phyloP scores from a whole-genome alignment of 2,888 invertebrate species.

The Troilus luridus region DNA sequence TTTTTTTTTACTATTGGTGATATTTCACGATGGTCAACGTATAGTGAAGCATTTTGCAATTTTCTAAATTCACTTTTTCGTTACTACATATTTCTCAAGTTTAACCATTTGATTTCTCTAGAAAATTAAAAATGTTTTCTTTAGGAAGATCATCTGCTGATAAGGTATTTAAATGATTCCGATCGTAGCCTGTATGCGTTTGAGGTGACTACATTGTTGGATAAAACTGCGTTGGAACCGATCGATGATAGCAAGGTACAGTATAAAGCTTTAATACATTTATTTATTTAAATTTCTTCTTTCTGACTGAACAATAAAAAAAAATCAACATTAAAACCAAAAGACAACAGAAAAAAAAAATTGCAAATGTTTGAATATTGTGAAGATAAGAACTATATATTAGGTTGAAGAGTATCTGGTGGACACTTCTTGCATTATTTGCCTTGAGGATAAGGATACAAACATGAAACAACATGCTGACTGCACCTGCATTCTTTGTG shows the following conservation, averaged over 20 bases:
- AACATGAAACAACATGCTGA: slow-evolving; percentile 73
- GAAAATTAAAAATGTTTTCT: slow-evolving; percentile 64
- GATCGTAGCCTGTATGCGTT: slow-evolving; percentile 70
- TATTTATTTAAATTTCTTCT: slow-evolving; percentile 47
- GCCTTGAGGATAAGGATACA: slow-evolving; percentile 74
- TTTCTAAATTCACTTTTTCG: slow-evolving; percentile 1
- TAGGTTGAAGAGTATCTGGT: slow-evolving; percentile 67
- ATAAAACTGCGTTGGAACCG: slow-evolving; percentile 51
- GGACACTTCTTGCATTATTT: slow-evolving; percentile 72
- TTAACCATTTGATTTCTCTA: neutral
- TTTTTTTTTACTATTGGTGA: neutral
- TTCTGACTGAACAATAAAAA: neutral
- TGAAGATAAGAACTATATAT: slow-evolving; percentile 60
- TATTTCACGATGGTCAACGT: neutral
- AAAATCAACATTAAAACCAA: neutral
- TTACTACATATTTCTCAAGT: neutral
- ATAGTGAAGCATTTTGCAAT: neutral
- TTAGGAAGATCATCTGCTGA: slow-evolving; percentile 73
- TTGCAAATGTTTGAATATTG: slow-evolving; percentile 56
- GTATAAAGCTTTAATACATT: slow-evolving; percentile 52
- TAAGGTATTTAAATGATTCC: slow-evolving; percentile 72
- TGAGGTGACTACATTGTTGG: slow-evolving; percentile 63
- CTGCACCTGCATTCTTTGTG: slow-evolving; percentile 75
- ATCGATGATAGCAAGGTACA: slow-evolving; percentile 62
- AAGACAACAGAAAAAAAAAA: slow-evolving; percentile 45